Percentiles rank a stretch among this genome's conserved stretches.
Evolutionary conservation across 2,113 vertebrate genomes (phyloP).

Genomic region (Ellobius talpinus): DNA sequence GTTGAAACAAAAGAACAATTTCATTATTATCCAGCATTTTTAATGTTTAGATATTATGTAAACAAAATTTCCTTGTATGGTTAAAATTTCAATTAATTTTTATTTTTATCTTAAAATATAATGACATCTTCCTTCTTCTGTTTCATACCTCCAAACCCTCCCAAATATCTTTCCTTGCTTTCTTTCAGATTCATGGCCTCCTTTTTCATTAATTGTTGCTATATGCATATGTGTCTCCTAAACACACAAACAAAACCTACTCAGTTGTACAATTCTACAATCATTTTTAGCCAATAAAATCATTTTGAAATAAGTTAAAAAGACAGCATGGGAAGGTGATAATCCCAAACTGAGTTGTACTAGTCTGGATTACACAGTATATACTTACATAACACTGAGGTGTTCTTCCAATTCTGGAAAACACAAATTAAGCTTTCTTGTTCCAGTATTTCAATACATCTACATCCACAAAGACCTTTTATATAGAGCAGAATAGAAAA

Average conservation of each 20-base stretch:
- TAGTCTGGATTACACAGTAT: neutral
- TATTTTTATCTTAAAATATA: neutral
- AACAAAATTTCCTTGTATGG: neutral
- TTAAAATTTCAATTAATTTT: neutral
- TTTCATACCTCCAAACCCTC: neutral
- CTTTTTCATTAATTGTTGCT: too few species aligned
- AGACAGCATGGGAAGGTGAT: neutral
- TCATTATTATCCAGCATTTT: neutral
- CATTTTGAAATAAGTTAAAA: neutral
- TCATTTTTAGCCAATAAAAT: neutral
- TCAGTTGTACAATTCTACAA: neutral
- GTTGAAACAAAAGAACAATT: neutral
- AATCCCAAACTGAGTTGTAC: neutral
- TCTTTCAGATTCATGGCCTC: neutral
- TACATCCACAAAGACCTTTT: too few species aligned
- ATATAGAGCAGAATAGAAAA: too few species aligned
- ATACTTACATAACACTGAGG: neutral
- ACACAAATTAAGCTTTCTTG: neutral
- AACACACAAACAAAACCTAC: neutral
- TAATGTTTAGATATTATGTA: neutral
- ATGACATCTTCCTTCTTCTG: neutral
- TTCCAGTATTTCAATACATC: too few species aligned
- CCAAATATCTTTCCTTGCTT: neutral
- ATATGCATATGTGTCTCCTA: neutral
- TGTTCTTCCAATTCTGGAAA: neutral